phyloP scores from a whole-genome alignment of 2,113 vertebrate genomes.

The Limnothrissa miodon region DNA sequence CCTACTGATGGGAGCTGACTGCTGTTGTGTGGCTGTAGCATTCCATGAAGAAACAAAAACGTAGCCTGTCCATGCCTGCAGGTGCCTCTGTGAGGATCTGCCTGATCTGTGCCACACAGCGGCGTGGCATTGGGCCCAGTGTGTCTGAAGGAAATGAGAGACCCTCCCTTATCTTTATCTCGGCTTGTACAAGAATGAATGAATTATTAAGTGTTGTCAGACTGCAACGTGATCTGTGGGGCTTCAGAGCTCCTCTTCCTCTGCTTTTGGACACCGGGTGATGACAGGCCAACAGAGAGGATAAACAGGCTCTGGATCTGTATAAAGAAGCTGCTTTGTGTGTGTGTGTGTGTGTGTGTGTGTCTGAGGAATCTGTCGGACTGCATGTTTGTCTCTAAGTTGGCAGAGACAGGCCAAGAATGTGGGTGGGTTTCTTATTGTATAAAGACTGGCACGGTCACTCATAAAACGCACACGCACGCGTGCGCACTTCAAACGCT shows the following conservation, averaged over 20 bases:
- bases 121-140: not conserved
- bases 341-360: slow-evolving; percentile 1
- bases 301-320: not conserved
- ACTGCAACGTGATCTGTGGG: slow-evolving; percentile 3
- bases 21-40: not conserved
- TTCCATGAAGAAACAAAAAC: not conserved
- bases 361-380: not conserved
- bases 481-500: not conserved
- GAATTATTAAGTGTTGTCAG: slow-evolving; percentile 18
- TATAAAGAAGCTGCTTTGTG: not conserved
- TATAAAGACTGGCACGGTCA: not conserved
- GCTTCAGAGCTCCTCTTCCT: not conserved
- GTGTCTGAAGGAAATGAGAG: slow-evolving; percentile 4
- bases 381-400: not conserved
- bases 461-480: not conserved
- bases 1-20: not conserved
- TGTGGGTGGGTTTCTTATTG: not conserved
- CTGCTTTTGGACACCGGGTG: not conserved
- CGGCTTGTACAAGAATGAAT: not conserved
- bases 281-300: not conserved
- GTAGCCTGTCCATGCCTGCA: not conserved
- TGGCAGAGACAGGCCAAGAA: not conserved
- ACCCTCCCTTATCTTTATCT: not conserved
- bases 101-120: not conserved
- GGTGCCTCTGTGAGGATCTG: not conserved